Percentiles rank a stretch among this genome's conserved stretches.
Evolutionary conservation across 2,888 invertebrate species (phyloP).

Genomic region (Agonopterix subpropinquella): DNA sequence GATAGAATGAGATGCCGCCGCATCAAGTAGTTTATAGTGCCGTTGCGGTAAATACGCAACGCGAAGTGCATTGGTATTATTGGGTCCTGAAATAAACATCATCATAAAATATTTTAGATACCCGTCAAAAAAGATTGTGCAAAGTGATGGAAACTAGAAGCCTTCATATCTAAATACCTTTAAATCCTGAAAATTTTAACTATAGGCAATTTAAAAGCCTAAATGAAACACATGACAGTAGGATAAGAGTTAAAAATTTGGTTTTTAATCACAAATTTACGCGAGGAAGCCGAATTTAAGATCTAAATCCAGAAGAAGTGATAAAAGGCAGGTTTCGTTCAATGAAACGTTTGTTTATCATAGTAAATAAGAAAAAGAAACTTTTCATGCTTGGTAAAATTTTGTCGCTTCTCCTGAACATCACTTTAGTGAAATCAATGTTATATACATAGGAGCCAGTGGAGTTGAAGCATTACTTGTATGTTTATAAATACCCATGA

Average conservation of each 20-base stretch:
- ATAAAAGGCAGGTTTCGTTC: no score
- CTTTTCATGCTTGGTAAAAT: no score
- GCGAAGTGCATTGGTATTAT: conserved; percentile 96
- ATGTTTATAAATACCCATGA: conserved; percentile 59
- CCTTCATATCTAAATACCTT: conserved; percentile 1
- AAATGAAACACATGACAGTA: background rate
- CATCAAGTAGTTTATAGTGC: conserved; percentile 96
- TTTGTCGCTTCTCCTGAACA: no score
- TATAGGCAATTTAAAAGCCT: background rate
- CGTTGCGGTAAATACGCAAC: conserved; percentile 92
- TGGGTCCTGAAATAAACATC: conserved; percentile 78
- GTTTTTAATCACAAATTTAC: conserved; percentile 14
- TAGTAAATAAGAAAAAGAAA: no score
- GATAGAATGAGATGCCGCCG: conserved; percentile 94
- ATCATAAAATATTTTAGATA: background rate
- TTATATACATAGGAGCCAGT: conserved; percentile 39
- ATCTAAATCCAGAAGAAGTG: conserved; percentile 21
- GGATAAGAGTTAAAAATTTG: conserved; percentile 3
- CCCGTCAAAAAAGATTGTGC: background rate
- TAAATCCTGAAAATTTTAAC: conserved; percentile 1
- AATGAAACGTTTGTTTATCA: no score
- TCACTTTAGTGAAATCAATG: conserved; percentile 24
- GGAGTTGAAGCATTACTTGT: conserved; percentile 47
- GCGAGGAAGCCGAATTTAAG: conserved; percentile 39
- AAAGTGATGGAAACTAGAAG: conserved; percentile 7